These are phyloP conservation scores for Beaufortia kweichowensis DNA, from an alignment of 2,113 vertebrate species.

Conservation along the genomic window DNA sequence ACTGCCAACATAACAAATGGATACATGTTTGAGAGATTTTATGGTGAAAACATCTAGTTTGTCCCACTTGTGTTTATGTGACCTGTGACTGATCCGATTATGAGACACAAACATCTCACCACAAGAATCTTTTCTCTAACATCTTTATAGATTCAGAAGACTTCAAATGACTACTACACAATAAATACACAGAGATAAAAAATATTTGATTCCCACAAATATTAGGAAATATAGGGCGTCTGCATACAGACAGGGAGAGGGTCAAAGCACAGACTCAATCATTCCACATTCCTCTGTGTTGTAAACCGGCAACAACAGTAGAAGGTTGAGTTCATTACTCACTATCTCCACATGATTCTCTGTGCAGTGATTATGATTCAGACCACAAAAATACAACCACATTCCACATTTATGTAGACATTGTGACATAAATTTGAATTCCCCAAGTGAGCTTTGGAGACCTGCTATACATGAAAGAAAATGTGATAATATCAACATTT, in stretches of 20 bases:
- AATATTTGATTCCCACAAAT: background rate
- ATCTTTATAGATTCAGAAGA: slow-evolving; percentile 4
- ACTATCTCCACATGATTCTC: slow-evolving; percentile 4
- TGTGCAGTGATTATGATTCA: slow-evolving; percentile 10
- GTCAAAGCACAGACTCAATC: background rate
- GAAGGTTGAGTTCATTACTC: background rate
- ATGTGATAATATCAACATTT: too few relatives aligned
- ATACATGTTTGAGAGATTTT: background rate
- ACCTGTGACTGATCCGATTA: background rate
- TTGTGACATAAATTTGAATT: background rate
- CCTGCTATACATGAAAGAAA: too few relatives aligned
- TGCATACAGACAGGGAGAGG: background rate
- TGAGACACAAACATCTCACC: background rate
- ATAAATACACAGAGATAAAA: too few relatives aligned
- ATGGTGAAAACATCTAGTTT: background rate
- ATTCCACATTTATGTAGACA: background rate
- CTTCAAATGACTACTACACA: too few relatives aligned
- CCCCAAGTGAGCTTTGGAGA: too few relatives aligned
- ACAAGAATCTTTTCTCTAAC: too few relatives aligned
- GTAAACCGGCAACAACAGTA: background rate
- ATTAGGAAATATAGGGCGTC: background rate
- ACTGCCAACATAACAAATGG: background rate
- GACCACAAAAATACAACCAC: background rate
- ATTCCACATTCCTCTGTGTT: background rate
- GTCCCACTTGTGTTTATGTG: background rate